phyloP scores from a whole-genome alignment of 2,797 vertebrate species.

The Neoniphon sammara region DNA sequence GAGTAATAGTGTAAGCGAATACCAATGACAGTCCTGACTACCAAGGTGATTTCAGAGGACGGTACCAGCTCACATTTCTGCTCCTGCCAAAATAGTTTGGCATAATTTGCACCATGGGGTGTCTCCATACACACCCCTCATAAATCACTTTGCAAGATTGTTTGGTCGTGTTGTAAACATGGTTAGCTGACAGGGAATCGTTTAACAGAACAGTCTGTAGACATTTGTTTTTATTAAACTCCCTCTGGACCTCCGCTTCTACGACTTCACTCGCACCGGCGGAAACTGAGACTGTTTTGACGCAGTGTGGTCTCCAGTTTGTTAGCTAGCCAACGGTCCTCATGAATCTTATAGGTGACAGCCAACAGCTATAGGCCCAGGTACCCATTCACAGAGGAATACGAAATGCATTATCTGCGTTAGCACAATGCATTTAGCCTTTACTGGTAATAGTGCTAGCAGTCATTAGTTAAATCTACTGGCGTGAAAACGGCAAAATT shows the following conservation, averaged over 20 bases:
- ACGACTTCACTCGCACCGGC: background rate
- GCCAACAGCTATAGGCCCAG: background rate
- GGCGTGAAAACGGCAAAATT: background rate
- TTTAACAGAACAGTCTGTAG: background rate
- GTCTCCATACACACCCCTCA: constrained; percentile 41
- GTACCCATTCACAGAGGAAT: too few relatives aligned
- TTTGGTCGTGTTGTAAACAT: constrained; percentile 37
- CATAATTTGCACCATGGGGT: constrained; percentile 37
- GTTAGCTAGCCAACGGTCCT: constrained; percentile 33
- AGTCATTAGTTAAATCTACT: accelerated
- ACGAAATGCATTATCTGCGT: too few relatives aligned
- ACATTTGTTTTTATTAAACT: background rate
- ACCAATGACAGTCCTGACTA: constrained; percentile 1
- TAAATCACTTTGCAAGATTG: constrained; percentile 11
- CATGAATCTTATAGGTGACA: constrained; percentile 5
- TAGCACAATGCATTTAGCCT: too few relatives aligned
- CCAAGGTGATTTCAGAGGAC: constrained; percentile 42
- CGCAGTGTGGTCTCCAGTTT: constrained; percentile 38
- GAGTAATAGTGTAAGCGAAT: background rate
- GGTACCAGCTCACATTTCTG: constrained; percentile 54
- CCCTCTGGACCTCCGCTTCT: background rate
- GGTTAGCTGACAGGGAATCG: background rate
- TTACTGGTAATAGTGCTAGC: too few relatives aligned
- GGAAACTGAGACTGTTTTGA: constrained; percentile 41
- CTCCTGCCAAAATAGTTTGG: constrained; percentile 64